phyloP scores from a whole-genome alignment of 2,888 invertebrate genomes.

The Empis stercorea region DNA sequence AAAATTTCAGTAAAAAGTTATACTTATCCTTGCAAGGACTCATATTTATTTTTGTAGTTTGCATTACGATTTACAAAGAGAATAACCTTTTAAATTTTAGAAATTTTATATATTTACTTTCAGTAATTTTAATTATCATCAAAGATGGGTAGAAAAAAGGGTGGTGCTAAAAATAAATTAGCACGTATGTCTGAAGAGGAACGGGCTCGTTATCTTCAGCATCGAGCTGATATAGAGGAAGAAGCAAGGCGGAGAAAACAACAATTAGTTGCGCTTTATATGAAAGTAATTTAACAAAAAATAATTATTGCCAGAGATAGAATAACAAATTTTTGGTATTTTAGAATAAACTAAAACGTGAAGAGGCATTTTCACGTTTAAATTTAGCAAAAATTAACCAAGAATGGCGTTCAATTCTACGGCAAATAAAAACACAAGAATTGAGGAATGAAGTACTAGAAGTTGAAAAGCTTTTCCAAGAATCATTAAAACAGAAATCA shows the following conservation, averaged over 20 bases:
- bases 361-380: slow-evolving; percentile 62
- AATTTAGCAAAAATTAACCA: slow-evolving; percentile 77
- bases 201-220: slow-evolving; percentile 64
- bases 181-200: slow-evolving; percentile 80
- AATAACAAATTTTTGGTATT: slow-evolving; percentile 13
- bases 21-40: no score
- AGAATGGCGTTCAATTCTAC: slow-evolving; percentile 66
- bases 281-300: slow-evolving; percentile 60
- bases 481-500: slow-evolving; percentile 53
- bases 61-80: not conserved
- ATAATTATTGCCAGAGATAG: no score
- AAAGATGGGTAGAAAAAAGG: slow-evolving; percentile 49
- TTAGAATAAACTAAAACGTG: slow-evolving; percentile 70
- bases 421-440: slow-evolving; percentile 63
- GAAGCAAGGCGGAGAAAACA: slow-evolving; percentile 67
- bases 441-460: slow-evolving; percentile 56
- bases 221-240: slow-evolving; percentile 68
- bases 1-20: no score
- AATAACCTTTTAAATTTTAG: not conserved
- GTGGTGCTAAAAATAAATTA: slow-evolving; percentile 56
- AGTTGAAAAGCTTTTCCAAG: slow-evolving; percentile 28
- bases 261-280: slow-evolving; percentile 64
- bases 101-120: not conserved
- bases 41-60: no score
- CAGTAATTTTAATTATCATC: slow-evolving; percentile 6